Evolutionary conservation across 2,888 invertebrate species (phyloP).

Genomic region (Drosophila nigricruria): DNA sequence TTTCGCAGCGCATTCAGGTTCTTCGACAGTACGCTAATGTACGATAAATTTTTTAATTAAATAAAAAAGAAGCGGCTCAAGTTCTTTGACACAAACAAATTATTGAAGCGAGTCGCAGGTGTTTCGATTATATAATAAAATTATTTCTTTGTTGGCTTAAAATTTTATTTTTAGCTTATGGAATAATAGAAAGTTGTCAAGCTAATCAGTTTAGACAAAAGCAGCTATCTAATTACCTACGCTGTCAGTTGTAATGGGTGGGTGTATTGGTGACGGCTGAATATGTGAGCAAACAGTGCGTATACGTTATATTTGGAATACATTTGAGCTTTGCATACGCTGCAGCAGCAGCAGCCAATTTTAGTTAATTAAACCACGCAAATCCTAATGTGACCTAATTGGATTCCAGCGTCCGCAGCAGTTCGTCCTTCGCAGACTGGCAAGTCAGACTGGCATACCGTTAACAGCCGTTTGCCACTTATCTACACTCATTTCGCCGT

Average conservation of each 20-base stretch:
- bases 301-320: slow-evolving; percentile 3
- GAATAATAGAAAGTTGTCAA: not conserved
- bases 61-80: not conserved
- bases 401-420: slow-evolving; percentile 38
- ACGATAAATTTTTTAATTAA: slow-evolving; percentile 10
- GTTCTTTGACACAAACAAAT: not conserved
- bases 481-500: slow-evolving; percentile 35
- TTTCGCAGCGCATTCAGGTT: not conserved
- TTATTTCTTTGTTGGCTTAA: not conserved
- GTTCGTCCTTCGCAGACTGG: slow-evolving; percentile 7
- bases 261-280: not conserved
- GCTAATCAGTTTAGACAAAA: not conserved
- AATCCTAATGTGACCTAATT: slow-evolving; percentile 77
- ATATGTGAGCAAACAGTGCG: not conserved
- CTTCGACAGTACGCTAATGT: not conserved
- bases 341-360: slow-evolving; percentile 48
- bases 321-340: slow-evolving; percentile 35
- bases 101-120: not conserved
- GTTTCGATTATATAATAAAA: not conserved
- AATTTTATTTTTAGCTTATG: not conserved
- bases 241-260: slow-evolving; percentile 1
- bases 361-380: slow-evolving; percentile 75
- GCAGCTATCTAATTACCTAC: slow-evolving; percentile 4
- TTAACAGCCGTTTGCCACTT: slow-evolving; percentile 41
- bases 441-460: slow-evolving; percentile 20